phyloP scores from a whole-genome alignment of 2,888 invertebrate species.

The Argynnis bischoffii region DNA sequence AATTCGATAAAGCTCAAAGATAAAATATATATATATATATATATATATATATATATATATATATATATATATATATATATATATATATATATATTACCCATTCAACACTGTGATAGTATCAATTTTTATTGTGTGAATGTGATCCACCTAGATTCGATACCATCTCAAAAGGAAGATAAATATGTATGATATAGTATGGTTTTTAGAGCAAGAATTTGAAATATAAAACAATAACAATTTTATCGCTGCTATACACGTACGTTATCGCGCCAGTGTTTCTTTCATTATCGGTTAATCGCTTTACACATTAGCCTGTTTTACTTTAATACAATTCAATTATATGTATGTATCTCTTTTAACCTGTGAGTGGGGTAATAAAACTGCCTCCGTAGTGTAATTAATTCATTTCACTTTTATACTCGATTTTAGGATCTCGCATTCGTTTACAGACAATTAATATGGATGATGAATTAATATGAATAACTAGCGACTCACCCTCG shows the following conservation, averaged over 20 bases:
- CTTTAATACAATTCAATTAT: slow-evolving; percentile 4
- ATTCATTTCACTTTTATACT: too few relatives aligned
- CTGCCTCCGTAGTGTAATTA: neutral
- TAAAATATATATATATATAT: too few relatives aligned
- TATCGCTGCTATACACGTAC: slow-evolving; percentile 9
- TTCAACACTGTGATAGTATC: too few relatives aligned
- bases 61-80: too few relatives aligned
- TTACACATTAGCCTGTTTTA: slow-evolving; percentile 20
- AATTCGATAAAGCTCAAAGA: too few relatives aligned
- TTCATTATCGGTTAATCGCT: slow-evolving; percentile 24
- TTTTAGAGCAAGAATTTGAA: slow-evolving; percentile 3
- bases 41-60: too few relatives aligned
- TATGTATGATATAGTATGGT: neutral
- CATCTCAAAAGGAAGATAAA: neutral
- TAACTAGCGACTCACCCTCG: too few relatives aligned
- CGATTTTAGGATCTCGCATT: too few relatives aligned
- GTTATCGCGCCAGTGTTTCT: slow-evolving; percentile 16
- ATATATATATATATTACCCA: too few relatives aligned
- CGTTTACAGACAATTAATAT: too few relatives aligned
- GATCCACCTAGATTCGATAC: slow-evolving; percentile 8
- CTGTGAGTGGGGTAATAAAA: neutral
- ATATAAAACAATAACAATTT: slow-evolving; percentile 13
- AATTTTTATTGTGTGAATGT: slow-evolving; percentile 2
- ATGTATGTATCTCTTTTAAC: neutral
- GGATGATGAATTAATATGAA: too few relatives aligned